Evolutionary conservation across 2,113 vertebrate species (phyloP), one percentile per base, ranked within the genome.

Genomic region (Cyprinodon brontotheroides): DNA sequence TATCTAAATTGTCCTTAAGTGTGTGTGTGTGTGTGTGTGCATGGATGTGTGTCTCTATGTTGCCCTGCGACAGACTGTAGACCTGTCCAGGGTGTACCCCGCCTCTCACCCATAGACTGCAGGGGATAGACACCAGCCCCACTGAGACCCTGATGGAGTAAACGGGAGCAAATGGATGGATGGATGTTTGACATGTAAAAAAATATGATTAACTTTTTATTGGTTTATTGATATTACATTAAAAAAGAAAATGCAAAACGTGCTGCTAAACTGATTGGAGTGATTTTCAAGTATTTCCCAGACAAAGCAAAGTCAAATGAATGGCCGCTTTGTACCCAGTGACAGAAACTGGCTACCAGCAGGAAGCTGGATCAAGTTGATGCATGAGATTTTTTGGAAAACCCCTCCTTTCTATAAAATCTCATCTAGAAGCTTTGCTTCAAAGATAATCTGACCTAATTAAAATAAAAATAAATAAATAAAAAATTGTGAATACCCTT

Each of bases 271-370:
- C 50, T n/a, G 20, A 20, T 57, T 48, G 4, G 59, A 48, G 48
- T 59, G 14, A 39, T 14, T 68, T 73, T 69, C 3, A 74, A 78
- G 73, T 78, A 61, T 65, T 70, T 77, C 78, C 64, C 68, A 20
- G 87, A 79, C 81, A 79, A 81, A 82, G 66, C 74, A n/a, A 41
- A 48, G 47, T 22, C 43, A 84, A 57, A 79, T 94, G 89, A 95
- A 95, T 91, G 90, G 85, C 86, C 72, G 90, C 92, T 87, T 90
- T 93, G 87, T 95, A 72, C 22, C 77, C 82, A 57, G 50, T 57
- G 17, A n/a, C 50, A 67, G 20, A 65, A 70, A 67, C 68, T 57
- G 70, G 72, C 77, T 68, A 10, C 36, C 14, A 67, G 29, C 50
- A 57, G 50, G 50, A 9, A 45, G 48, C 79, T 12, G 61, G 71